Evolutionary conservation across 2,113 vertebrate species (phyloP).

Genomic region (Etheostoma spectabile): DNA sequence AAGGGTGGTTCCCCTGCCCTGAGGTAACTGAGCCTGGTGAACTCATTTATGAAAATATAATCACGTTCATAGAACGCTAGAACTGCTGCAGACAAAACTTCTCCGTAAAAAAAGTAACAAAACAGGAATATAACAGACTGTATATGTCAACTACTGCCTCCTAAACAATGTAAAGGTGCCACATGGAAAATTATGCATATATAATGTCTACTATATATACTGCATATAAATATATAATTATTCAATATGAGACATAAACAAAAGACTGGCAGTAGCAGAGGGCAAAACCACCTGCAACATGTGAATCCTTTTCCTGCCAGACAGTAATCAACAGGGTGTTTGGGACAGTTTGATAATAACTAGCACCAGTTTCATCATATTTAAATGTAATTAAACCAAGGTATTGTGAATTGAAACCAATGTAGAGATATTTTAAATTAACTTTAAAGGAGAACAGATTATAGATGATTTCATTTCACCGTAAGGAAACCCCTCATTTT

Average conservation of each 20-base stretch:
- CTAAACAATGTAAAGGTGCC: neutral
- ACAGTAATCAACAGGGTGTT: neutral
- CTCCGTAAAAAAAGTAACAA: neutral
- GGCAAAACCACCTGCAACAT: neutral
- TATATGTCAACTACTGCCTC: neutral
- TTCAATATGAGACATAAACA: slow-evolving; percentile 10
- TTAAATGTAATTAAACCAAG: neutral
- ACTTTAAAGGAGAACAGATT: neutral
- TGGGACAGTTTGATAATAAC: neutral
- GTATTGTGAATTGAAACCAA: neutral
- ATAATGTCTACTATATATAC: neutral
- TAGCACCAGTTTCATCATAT: neutral
- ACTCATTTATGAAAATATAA: slow-evolving; percentile 37
- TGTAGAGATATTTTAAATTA: neutral
- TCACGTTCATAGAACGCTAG: slow-evolving; percentile 15
- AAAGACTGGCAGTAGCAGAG: neutral
- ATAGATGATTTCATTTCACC: neutral
- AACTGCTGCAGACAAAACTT: neutral
- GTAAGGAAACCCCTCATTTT: neutral
- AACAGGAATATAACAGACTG: neutral
- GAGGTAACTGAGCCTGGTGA: neutral
- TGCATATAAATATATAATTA: neutral
- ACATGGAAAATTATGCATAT: slow-evolving; percentile 18
- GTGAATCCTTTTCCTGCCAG: neutral
- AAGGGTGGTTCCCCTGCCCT: neutral